phyloP scores from a whole-genome alignment of 35 echinoderm and acorn worm genomes.

The Apostichopus californicus region DNA sequence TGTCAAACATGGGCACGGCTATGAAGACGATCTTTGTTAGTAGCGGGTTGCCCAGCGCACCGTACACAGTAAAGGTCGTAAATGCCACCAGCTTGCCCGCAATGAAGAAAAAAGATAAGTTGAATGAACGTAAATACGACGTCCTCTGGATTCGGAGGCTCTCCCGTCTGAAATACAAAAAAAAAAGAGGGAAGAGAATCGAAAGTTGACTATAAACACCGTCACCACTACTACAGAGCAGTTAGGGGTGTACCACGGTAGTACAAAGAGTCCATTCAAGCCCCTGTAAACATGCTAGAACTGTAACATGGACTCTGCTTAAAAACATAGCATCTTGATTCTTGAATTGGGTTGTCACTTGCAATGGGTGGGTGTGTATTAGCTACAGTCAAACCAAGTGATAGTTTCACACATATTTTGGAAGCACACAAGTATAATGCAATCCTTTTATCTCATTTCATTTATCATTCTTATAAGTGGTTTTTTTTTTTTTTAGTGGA shows the following conservation, averaged over 20 bases:
- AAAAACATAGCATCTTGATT: no score
- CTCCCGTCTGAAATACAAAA: slow-evolving; percentile 20
- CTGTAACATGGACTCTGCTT: no score
- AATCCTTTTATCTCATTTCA: no score
- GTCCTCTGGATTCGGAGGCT: slow-evolving; percentile 46
- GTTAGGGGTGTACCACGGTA: not conserved
- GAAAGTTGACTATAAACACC: not conserved
- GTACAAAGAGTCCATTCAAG: no score
- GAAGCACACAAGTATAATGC: no score
- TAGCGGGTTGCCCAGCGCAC: slow-evolving; percentile 18
- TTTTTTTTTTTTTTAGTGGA: no score
- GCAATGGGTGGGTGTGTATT: no score
- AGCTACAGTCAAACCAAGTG: no score
- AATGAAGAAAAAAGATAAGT: slow-evolving; percentile 57
- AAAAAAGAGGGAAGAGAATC: not conserved
- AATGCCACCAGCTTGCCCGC: slow-evolving; percentile 43
- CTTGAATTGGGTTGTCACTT: no score
- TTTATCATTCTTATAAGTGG: no score
- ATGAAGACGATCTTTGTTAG: slow-evolving; percentile 17
- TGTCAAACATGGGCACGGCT: slow-evolving; percentile 41
- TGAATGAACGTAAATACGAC: slow-evolving; percentile 49
- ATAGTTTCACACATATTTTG: no score
- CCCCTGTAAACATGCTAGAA: no score
- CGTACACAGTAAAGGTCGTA: slow-evolving; percentile 40
- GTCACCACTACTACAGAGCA: not conserved